Evolutionary conservation across 2,888 invertebrate species (phyloP), one percentile per base, ranked within the genome.

Genomic region (Seira ritae): DNA sequence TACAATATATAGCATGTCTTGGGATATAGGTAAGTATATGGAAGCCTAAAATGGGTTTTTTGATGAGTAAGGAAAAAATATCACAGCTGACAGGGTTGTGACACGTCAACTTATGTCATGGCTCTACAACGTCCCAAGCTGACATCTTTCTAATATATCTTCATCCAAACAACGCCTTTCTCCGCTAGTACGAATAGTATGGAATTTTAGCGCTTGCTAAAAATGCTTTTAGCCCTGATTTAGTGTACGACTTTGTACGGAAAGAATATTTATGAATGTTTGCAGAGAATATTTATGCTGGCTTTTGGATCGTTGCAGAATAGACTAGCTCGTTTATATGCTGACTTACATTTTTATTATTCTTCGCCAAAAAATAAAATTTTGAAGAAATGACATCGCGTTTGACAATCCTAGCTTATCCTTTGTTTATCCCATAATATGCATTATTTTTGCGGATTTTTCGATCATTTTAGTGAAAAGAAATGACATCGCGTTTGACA

Each of bases 61-160:
- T n/a, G n/a, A n/a, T 67, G 72, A 67, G 72, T 22, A 79, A 73
- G 80, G n/a, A 65, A 75, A 80, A 80, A 80, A 80, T 80, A 80
- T 80, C 74, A 74, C 80, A 75, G 62, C 75, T 80, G 80, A 75
- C 80, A 80, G 80, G 80, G 80, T 80, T 80, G 69, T 80, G 80
- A 80, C 80, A 80, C 75, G 80, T 75, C 80, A 80, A 80, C 80
- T 80, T 80, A 74, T 80, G 80, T 80, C 80, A 80, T 80, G 62
- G 80, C 70, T 75, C 80, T 75, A 50, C 50, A 60, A 69, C 70
- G 75, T 80, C 75, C 75, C 80, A 80, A 80, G 70, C 80, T 80
- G 80, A 80, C 80, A 75, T 75, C 74, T 31, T 70, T 75, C 80
- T 75, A 75, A 69, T 80, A 80, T 75, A 69, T 80, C 75, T 80